Evolutionary conservation across 1,140 invertebrate genomes (phyloP).

Genomic region (Caerostris darwini): DNA sequence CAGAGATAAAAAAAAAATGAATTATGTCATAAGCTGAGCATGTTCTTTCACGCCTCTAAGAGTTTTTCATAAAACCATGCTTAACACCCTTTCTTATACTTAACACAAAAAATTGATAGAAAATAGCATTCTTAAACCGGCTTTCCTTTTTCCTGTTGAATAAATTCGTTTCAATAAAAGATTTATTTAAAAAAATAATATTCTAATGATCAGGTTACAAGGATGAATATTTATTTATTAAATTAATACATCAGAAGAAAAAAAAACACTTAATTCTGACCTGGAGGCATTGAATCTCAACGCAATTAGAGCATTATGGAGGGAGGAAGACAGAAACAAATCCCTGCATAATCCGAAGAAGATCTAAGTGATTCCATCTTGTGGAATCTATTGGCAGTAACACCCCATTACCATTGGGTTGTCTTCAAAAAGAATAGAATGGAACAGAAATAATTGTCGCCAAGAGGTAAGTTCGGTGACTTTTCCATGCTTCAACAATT

Average conservation of each 20-base stretch:
- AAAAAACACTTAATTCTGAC: neutral
- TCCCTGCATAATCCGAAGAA: neutral
- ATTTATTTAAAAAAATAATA: neutral
- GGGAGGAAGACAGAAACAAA: neutral
- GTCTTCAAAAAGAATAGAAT: slow-evolving; percentile 1
- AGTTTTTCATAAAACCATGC: neutral
- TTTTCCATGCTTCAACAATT: neutral
- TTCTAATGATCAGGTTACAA: neutral
- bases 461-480: neutral
- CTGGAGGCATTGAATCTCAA: neutral
- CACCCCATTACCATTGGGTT: neutral
- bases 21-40: neutral
- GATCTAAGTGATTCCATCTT: neutral
- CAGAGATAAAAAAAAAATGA: neutral
- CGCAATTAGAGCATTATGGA: slow-evolving; percentile 14
- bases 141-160: neutral
- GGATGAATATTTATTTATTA: neutral
- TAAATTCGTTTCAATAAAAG: neutral
- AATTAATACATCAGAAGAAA: neutral
- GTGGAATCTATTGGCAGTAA: no score
- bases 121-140: neutral
- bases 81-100: neutral
- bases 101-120: neutral
- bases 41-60: neutral
- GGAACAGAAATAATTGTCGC: slow-evolving; percentile 48